These are phyloP conservation scores for Amaurobius ferox DNA, from an alignment of 2,888 invertebrate species.

Conservation along the genomic window DNA sequence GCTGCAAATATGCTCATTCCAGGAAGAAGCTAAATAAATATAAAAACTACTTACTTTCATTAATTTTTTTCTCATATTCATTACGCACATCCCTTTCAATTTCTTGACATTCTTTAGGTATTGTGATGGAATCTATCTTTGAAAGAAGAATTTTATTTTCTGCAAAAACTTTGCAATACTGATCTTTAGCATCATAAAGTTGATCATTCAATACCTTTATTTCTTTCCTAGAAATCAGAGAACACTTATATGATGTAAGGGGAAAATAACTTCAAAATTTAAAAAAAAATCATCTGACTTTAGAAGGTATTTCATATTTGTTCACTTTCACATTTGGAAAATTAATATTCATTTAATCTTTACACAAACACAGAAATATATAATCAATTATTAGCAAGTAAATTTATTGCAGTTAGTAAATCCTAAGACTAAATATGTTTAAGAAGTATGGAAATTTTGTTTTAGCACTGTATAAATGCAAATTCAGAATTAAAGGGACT, in stretches of 20 bases:
- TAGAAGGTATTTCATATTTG: no score
- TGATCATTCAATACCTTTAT: conserved; percentile 17
- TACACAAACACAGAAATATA: no score
- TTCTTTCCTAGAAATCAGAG: conserved; percentile 21
- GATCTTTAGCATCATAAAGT: conserved; percentile 47
- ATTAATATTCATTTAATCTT: no score
- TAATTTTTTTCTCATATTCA: conserved; percentile 48
- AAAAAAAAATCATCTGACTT: no score
- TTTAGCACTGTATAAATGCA: no score
- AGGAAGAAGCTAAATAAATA: not conserved
- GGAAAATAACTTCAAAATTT: no score
- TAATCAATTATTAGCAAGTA: no score
- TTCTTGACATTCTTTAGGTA: conserved; percentile 42
- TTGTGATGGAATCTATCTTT: conserved; percentile 32
- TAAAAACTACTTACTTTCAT: conserved; percentile 21
- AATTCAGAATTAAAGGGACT: no score
- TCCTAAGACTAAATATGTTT: no score
- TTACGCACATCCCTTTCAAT: conserved; percentile 34
- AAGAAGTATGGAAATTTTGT: no score
- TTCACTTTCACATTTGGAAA: no score
- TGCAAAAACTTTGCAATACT: conserved; percentile 24
- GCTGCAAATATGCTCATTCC: not conserved
- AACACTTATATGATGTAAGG: not conserved
- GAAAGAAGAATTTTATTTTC: conserved; percentile 38
- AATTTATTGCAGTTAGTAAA: no score